These are phyloP conservation scores for Tapera naevia DNA, from an alignment of 2,797 vertebrate genomes.

Conservation along the genomic window DNA sequence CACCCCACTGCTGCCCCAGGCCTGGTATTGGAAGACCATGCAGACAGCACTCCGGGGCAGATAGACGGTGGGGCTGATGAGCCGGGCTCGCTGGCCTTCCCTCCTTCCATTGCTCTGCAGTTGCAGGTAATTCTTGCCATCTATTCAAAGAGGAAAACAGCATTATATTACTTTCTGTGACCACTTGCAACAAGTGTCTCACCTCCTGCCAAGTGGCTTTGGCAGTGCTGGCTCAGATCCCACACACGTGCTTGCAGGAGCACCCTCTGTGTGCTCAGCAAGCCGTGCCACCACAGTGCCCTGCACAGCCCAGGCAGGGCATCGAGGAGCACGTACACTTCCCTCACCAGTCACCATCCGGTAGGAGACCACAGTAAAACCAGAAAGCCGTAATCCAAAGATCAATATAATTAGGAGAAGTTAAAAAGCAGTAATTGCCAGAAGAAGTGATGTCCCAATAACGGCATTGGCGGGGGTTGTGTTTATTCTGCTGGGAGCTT, in stretches of 20 bases:
- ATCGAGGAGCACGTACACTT: accelerated
- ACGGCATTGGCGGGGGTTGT: not conserved
- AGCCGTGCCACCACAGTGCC: not conserved
- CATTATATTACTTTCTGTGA: not conserved
- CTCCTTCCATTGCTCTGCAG: conserved; percentile 82
- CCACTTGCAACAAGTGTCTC: not conserved
- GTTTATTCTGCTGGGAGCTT: conserved; percentile 34
- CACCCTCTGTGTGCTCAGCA: not conserved
- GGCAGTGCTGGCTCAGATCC: not conserved
- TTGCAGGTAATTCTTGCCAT: conserved; percentile 73
- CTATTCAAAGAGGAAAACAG: conserved; percentile 58
- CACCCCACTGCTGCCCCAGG: conserved; percentile 85
- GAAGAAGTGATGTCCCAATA: not conserved
- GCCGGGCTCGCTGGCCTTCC: conserved; percentile 84
- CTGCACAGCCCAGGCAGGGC: not conserved
- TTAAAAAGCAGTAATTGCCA: conserved; percentile 29
- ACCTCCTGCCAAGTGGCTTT: not conserved
- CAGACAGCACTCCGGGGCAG: conserved; percentile 87
- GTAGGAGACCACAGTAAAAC: not conserved
- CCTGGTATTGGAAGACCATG: conserved; percentile 90
- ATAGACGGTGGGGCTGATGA: conserved; percentile 87
- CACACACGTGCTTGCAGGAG: not conserved
- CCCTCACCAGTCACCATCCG: not conserved
- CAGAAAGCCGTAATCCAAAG: not conserved
- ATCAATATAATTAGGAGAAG: conserved; percentile 2